Evolutionary conservation across 1,140 invertebrate species (phyloP).

Genomic region (Diorhabda elongata): DNA sequence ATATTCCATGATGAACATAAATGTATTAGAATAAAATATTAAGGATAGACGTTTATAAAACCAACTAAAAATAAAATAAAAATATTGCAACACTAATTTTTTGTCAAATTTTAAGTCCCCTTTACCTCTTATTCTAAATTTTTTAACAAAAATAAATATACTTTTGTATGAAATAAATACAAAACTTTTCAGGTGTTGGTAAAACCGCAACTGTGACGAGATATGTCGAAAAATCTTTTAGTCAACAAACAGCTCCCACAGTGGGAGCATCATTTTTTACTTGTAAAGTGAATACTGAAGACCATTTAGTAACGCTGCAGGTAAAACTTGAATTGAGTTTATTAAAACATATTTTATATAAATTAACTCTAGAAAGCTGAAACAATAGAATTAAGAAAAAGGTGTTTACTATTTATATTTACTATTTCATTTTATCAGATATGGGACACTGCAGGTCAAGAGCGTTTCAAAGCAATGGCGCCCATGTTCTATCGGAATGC

Average conservation of each 20-base stretch:
- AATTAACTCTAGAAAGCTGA: not conserved
- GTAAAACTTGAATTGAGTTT: constrained; percentile 47
- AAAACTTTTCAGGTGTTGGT: constrained; percentile 64
- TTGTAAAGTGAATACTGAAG: constrained; percentile 69
- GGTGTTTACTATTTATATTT: not conserved
- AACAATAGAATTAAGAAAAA: too few species aligned
- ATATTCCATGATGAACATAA: not conserved
- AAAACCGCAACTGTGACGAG: constrained; percentile 79
- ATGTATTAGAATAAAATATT: not conserved
- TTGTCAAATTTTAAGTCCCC: not conserved
- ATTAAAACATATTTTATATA: not conserved
- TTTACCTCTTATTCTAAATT: constrained; percentile 14
- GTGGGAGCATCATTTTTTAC: constrained; percentile 87
- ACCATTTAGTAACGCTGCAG: constrained; percentile 68
- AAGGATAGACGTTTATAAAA: not conserved
- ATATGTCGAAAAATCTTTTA: constrained; percentile 75
- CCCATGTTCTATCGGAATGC: constrained; percentile 92
- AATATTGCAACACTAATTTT: not conserved
- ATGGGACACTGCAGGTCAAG: constrained; percentile 90
- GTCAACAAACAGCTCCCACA: constrained; percentile 69
- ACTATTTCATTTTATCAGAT: constrained; percentile 51
- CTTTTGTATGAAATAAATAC: constrained; percentile 17
- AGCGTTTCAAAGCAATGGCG: constrained; percentile 80
- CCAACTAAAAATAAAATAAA: not conserved
- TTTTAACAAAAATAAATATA: constrained; percentile 20